phyloP scores from a whole-genome alignment of 2,113 vertebrate genomes.

The Sprattus sprattus region DNA sequence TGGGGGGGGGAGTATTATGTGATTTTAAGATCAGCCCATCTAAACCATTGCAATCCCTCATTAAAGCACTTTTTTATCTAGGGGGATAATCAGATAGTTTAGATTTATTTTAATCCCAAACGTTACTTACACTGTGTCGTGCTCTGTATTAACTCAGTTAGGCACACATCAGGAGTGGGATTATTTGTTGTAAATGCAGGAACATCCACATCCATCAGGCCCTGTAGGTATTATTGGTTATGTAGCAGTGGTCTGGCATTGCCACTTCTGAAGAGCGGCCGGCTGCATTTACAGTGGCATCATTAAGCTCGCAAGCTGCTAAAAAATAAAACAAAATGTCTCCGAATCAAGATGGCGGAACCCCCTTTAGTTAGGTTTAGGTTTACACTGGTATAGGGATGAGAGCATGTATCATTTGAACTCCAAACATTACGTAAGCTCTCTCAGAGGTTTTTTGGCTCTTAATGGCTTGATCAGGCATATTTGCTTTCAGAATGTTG shows the following conservation, averaged over 20 bases:
- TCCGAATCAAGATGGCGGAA: neutral
- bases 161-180: conserved; percentile 30
- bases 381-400: neutral
- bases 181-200: conserved; percentile 39
- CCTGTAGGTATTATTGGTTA: conserved; percentile 31
- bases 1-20: neutral
- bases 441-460: neutral
- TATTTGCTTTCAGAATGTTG: neutral
- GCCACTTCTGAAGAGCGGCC: neutral
- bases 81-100: conserved; percentile 46
- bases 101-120: conserved; percentile 53
- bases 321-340: neutral
- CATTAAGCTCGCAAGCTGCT: neutral
- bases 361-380: neutral
- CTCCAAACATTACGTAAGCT: neutral
- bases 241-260: conserved; percentile 4
- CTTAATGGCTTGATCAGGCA: neutral
- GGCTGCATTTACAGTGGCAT: neutral
- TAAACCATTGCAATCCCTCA: conserved; percentile 49
- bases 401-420: neutral
- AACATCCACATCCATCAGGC: conserved; percentile 43
- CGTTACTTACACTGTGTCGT: conserved; percentile 40
- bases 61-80: conserved; percentile 42
- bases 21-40: conserved; percentile 37
- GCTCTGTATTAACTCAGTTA: conserved; percentile 36